These are phyloP conservation scores for Rhinichthys osculus DNA, from an alignment of 2,797 vertebrate species.

Conservation along the genomic window DNA sequence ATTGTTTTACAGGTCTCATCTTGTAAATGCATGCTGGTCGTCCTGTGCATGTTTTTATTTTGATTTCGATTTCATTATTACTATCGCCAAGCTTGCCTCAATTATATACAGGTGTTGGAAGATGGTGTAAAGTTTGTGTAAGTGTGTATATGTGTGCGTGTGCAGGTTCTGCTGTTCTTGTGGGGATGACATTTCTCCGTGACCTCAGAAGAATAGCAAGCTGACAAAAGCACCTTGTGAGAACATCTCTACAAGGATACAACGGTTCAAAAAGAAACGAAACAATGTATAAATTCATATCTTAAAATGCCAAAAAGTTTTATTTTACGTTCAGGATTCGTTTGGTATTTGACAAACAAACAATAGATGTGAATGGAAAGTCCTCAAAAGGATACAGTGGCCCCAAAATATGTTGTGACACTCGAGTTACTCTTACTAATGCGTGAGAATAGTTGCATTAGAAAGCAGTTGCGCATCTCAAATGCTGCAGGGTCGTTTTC, in stretches of 20 bases:
- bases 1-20: slow-evolving; percentile 72
- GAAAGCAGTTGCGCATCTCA: neutral
- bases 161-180: slow-evolving; percentile 34
- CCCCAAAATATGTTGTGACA: neutral
- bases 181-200: neutral
- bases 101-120: slow-evolving; percentile 68
- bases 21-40: slow-evolving; percentile 83
- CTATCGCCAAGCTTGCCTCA: slow-evolving; percentile 79
- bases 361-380: neutral
- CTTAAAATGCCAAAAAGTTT: slow-evolving; percentile 5
- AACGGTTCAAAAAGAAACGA: neutral
- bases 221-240: neutral
- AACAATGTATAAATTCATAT: neutral
- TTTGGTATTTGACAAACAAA: neutral
- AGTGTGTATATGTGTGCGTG: slow-evolving; percentile 39
- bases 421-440: neutral
- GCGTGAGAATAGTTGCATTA: neutral
- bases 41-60: slow-evolving; percentile 76
- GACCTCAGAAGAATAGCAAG: neutral
- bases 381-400: neutral
- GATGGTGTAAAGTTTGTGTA: slow-evolving; percentile 44
- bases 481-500: neutral
- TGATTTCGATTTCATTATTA: slow-evolving; percentile 58
- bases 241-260: neutral
- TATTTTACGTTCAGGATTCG: slow-evolving; percentile 3